A percentile compares a stretch with the other conserved stretches of the same genome.
These are phyloP conservation scores for Opisthograptis luteolata DNA, from an alignment of 2,888 invertebrate genomes.

Conservation along the genomic window DNA sequence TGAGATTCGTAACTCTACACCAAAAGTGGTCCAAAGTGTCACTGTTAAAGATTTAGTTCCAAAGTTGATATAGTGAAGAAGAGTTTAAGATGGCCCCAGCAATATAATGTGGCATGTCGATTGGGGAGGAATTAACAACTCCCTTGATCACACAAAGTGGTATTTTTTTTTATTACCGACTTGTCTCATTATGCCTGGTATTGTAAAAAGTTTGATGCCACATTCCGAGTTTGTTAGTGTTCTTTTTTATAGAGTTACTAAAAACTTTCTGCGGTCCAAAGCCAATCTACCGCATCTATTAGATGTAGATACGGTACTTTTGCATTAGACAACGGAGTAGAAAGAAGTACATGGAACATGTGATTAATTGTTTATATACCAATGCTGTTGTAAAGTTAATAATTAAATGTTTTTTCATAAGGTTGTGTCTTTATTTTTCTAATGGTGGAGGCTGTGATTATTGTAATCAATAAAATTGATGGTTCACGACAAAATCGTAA, in stretches of 20 bases:
- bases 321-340: conserved; percentile 11
- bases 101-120: no score
- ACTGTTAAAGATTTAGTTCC: no score
- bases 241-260: conserved; percentile 2
- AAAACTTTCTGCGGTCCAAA: background rate
- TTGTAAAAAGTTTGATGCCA: conserved; percentile 29
- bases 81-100: no score
- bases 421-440: conserved; percentile 6
- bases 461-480: no score
- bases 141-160: background rate
- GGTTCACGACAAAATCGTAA: no score
- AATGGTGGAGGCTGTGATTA: no score
- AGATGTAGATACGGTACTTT: conserved; percentile 4
- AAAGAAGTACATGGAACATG: conserved; percentile 31
- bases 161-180: background rate
- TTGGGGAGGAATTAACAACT: no score
- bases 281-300: background rate
- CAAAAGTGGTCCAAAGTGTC: no score
- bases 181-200: conserved; percentile 5
- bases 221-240: conserved; percentile 37
- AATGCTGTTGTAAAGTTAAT: conserved; percentile 70
- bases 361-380: conserved; percentile 58
- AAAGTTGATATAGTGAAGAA: no score
- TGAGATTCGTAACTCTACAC: background rate
- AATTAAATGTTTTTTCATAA: conserved; percentile 72